Percentiles rank a stretch among this genome's conserved stretches.
phyloP scores from a whole-genome alignment of 2,888 invertebrate genomes.

The Ptilodon capucinus region DNA sequence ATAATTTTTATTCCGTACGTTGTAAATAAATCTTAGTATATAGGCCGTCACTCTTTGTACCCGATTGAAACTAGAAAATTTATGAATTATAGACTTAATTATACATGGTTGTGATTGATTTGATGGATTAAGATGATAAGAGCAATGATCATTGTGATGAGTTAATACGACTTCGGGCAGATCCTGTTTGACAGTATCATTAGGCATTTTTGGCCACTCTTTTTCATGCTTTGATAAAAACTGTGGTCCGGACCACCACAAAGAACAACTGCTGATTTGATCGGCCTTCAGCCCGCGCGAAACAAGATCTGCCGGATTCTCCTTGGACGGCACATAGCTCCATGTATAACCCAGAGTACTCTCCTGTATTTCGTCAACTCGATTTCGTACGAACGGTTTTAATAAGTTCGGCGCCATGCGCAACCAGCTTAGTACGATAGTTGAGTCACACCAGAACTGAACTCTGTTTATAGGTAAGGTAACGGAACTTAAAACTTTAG shows the following conservation, averaged over 20 bases:
- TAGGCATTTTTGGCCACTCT: conserved; percentile 3
- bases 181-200: too few species aligned
- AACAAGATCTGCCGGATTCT: conserved; percentile 32
- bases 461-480: conserved; percentile 2
- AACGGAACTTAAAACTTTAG: conserved; percentile 17
- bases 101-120: not conserved
- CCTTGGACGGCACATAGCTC: conserved; percentile 26
- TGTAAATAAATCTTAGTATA: conserved; percentile 3
- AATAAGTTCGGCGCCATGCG: conserved; percentile 10
- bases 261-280: conserved; percentile 6
- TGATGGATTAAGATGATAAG: not conserved
- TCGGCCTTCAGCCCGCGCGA: conserved; percentile 28
- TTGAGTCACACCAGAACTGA: conserved; percentile 31
- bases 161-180: too few species aligned
- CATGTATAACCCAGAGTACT: conserved; percentile 13
- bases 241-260: conserved; percentile 27
- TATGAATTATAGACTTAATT: not conserved
- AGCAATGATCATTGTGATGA: not conserved
- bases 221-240: conserved; percentile 5
- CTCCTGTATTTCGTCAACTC: conserved; percentile 33
- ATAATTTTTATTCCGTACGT: not conserved
- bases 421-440: conserved; percentile 31
- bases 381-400: conserved; percentile 26
- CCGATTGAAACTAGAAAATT: not conserved
- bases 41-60: conserved; percentile 1